Base-by-base conservation (phyloP, 2,113 vertebrate species). In the Jaculus jaculus region DNA sequence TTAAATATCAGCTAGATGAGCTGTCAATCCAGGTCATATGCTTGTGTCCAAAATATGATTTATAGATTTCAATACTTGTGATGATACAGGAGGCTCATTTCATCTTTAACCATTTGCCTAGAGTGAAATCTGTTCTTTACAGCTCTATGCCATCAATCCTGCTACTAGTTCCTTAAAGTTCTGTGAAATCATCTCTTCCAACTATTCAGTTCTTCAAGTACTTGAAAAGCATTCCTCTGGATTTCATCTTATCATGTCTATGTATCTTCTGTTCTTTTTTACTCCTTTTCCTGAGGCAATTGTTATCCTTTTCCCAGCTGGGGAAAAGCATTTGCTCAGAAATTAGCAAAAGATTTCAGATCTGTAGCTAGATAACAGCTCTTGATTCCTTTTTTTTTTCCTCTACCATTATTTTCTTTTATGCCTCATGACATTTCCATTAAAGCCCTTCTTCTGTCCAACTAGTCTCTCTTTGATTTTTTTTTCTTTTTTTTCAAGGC, bases 131-230 rank as follows among this genome's bases (percentile, higher is more conserved):
- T 74, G 4, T 82, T 73, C 42, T 26, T 82, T 78, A 26, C n/a
- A 84, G 51, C 13, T 94, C 61, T 39, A 7, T 58, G 12, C 11
- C 39, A 47, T 66, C n/a, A 84, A 92, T 60, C 8, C 26, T 87
- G 23, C 5, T 30, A 47, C 42, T 28, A 30, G 34, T 39, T 85
- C 24, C 21, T 87, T 74, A 30, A 39, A 32, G 7, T 39, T 84
- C 84, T 75, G n/a, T 9, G n/a, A 66, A 34, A 75, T 37, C 26
- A 72, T 66, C 81, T 87, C 61, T 42, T 74, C 8, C 23, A 75
- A 72, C 86, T 73, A 39, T 34, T 66, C 82, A 32, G 26, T 39
- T 77, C 61, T 95, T 92, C 60, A 87, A 93, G 51, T 87, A 84
- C 26, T 85, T 39, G 51, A 87, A 84, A 20, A 1, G 6, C 47